These are phyloP conservation scores for Aricia artaxerxes DNA, from an alignment of 2,888 invertebrate species.

Conservation along the genomic window DNA sequence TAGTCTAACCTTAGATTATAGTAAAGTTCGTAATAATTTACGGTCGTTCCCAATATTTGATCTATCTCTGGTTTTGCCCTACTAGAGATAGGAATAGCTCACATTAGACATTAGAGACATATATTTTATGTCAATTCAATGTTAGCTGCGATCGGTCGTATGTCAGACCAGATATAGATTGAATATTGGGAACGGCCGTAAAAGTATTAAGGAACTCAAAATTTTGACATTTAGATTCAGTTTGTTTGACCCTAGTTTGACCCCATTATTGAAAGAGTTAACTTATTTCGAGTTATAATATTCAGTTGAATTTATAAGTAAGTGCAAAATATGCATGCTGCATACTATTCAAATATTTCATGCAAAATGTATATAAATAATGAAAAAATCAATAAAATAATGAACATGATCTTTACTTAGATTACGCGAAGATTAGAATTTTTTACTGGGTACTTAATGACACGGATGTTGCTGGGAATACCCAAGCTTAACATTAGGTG, in stretches of 20 bases:
- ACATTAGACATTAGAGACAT: no score
- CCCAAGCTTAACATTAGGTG: not conserved
- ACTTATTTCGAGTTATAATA: not conserved
- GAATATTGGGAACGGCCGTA: no score
- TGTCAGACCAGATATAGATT: no score
- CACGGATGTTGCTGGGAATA: not conserved
- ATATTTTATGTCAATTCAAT: no score
- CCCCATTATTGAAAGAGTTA: not conserved
- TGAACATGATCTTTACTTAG: constrained; percentile 1
- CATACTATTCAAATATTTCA: not conserved
- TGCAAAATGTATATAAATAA: not conserved
- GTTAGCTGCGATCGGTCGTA: no score
- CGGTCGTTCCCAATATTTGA: no score
- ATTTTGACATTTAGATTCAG: not conserved
- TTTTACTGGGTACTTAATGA: not conserved
- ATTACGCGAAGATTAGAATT: constrained; percentile 5
- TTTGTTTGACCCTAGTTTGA: not conserved
- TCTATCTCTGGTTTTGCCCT: no score
- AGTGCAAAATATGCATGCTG: not conserved
- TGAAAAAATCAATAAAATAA: not conserved
- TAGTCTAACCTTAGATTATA: not conserved
- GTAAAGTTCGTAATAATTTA: not conserved
- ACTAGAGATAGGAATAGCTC: no score
- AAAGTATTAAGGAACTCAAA: not conserved
- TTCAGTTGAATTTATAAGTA: not conserved